Percentiles rank a stretch among this genome's conserved stretches.
phyloP scores from a whole-genome alignment of 2,797 vertebrate species.

The Onychomys torridus region DNA sequence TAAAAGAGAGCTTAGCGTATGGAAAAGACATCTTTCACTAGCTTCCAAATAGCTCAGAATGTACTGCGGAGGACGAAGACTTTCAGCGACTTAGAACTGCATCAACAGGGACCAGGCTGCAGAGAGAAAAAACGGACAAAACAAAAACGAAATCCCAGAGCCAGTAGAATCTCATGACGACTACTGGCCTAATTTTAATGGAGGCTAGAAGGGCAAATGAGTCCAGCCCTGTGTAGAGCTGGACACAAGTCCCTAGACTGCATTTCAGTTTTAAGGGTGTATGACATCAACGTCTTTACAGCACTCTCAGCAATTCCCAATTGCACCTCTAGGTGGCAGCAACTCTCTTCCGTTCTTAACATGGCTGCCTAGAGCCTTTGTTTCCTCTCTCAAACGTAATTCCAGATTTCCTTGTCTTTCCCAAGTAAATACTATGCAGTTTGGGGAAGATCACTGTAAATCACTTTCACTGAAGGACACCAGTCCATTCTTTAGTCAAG shows the following conservation, averaged over 20 bases:
- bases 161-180: not conserved
- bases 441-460: slow-evolving; percentile 74
- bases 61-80: not conserved
- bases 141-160: not conserved
- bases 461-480: slow-evolving; percentile 79
- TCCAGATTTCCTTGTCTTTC: slow-evolving; percentile 74
- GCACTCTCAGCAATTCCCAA: not conserved
- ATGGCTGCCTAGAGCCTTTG: slow-evolving; percentile 82
- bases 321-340: slow-evolving; percentile 87
- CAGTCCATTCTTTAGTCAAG: slow-evolving; percentile 76
- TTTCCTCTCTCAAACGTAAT: slow-evolving; percentile 80
- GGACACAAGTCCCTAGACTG: not conserved
- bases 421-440: slow-evolving; percentile 80
- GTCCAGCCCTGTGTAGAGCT: not conserved
- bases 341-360: slow-evolving; percentile 75
- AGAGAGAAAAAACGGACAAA: not conserved
- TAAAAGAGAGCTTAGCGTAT: not conserved
- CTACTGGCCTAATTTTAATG: not conserved
- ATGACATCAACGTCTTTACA: not conserved
- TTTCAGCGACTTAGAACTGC: not conserved
- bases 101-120: not conserved
- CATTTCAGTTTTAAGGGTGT: not conserved
- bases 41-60: not conserved
- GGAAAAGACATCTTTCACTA: not conserved
- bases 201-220: not conserved